phyloP scores from a whole-genome alignment of 2,888 invertebrate species.

The Auanema freiburgensis region DNA sequence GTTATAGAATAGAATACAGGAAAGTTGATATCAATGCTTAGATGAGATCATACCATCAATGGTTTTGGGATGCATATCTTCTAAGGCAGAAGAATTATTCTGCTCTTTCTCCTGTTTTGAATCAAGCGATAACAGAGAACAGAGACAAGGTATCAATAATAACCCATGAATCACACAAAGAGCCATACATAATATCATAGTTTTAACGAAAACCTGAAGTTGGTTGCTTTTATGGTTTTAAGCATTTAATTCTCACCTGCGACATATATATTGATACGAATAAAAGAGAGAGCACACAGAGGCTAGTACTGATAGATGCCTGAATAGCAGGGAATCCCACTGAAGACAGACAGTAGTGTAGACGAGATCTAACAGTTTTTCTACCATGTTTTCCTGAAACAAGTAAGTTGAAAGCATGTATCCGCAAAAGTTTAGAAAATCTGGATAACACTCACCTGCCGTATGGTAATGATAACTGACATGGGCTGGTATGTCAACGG shows the following conservation, averaged over 20 bases:
- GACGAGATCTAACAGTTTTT: constrained; percentile 13
- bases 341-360: constrained; percentile 37
- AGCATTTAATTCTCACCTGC: constrained; percentile 27
- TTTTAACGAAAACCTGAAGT: constrained; percentile 51
- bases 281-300: constrained; percentile 56
- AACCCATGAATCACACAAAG: constrained; percentile 48
- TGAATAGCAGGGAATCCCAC: constrained; percentile 53
- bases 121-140: constrained; percentile 14
- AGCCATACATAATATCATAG: constrained; percentile 49
- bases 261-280: constrained; percentile 61
- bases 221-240: neutral
- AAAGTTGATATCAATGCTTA: too few species aligned
- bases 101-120: too few species aligned
- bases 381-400: neutral
- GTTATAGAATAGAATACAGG: too few species aligned
- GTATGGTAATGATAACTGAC: constrained; percentile 55
- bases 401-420: neutral
- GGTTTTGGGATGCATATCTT: too few species aligned
- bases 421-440: neutral
- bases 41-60: too few species aligned
- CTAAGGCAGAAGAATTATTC: too few species aligned
- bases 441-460: constrained; percentile 31
- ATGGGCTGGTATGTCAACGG: constrained; percentile 59
- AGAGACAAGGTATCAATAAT: constrained; percentile 42
- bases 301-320: constrained; percentile 54